A percentile compares a stretch with the other conserved stretches of the same genome.
Evolutionary conservation across 2,888 invertebrate genomes (phyloP).

Genomic region (Drosophila barbarae): DNA sequence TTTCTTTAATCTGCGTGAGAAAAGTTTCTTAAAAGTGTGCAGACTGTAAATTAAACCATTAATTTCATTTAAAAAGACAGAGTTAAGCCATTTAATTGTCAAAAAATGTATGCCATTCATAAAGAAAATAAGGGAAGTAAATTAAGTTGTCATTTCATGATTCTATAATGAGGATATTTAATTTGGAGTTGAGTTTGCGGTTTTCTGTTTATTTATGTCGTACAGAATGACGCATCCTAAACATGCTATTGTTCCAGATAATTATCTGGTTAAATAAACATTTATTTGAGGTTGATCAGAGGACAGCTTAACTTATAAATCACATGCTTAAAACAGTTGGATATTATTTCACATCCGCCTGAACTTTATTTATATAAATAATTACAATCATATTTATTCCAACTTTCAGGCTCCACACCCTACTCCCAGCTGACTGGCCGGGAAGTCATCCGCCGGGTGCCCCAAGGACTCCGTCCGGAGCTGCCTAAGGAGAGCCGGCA

Average conservation of each 20-base stretch:
- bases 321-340: not conserved
- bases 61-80: not conserved
- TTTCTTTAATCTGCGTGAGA: not conserved
- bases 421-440: constrained; percentile 92
- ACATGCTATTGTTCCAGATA: not conserved
- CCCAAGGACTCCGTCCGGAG: constrained; percentile 88
- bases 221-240: not conserved
- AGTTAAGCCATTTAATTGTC: not conserved
- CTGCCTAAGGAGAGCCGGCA: constrained; percentile 89
- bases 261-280: not conserved
- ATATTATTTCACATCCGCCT: not conserved
- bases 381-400: not conserved
- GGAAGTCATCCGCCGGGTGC: constrained; percentile 89
- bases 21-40: not conserved
- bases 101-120: not conserved
- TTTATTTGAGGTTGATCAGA: not conserved
- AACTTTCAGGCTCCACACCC: constrained; percentile 87
- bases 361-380: not conserved
- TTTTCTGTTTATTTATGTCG: not conserved
- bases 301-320: not conserved
- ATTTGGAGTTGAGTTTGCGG: constrained; percentile 3
- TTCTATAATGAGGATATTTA: constrained; percentile 6
- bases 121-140: not conserved
- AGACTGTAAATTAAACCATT: not conserved
- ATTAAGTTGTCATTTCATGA: constrained; percentile 9